Conservation (phyloP, 2,888 invertebrate genomes). For the Lasius platythorax region DNA sequence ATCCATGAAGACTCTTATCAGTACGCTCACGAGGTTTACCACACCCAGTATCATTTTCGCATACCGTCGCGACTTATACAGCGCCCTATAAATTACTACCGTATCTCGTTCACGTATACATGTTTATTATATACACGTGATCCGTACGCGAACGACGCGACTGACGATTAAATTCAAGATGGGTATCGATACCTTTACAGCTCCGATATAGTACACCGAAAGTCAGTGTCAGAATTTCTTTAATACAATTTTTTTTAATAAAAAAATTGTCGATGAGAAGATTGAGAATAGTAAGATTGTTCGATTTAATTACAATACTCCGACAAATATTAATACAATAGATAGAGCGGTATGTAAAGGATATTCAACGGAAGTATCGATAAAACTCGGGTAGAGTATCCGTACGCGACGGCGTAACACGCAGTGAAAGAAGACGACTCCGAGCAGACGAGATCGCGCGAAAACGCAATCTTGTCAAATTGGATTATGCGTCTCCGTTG, state of each 20-base stretch:
- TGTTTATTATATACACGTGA: slow-evolving; percentile 29
- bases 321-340: neutral
- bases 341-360: neutral
- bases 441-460: slow-evolving; percentile 34
- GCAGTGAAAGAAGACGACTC: slow-evolving; percentile 18
- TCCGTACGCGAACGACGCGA: neutral
- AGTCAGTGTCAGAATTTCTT: neutral
- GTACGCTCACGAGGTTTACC: slow-evolving; percentile 46
- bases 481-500: slow-evolving; percentile 69
- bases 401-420: neutral
- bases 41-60: slow-evolving; percentile 67
- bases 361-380: slow-evolving; percentile 17
- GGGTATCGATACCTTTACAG: neutral
- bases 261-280: neutral
- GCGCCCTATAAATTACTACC: slow-evolving; percentile 63
- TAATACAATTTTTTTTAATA: neutral
- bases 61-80: slow-evolving; percentile 51
- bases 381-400: neutral
- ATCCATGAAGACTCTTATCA: slow-evolving; percentile 42
- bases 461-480: slow-evolving; percentile 67
- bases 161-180: neutral
- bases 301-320: neutral
- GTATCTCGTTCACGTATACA: slow-evolving; percentile 39
- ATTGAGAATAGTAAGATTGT: neutral
- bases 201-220: neutral